Base-by-base conservation (phyloP, 2,113 vertebrate species). In the Leiothrix lutea region DNA sequence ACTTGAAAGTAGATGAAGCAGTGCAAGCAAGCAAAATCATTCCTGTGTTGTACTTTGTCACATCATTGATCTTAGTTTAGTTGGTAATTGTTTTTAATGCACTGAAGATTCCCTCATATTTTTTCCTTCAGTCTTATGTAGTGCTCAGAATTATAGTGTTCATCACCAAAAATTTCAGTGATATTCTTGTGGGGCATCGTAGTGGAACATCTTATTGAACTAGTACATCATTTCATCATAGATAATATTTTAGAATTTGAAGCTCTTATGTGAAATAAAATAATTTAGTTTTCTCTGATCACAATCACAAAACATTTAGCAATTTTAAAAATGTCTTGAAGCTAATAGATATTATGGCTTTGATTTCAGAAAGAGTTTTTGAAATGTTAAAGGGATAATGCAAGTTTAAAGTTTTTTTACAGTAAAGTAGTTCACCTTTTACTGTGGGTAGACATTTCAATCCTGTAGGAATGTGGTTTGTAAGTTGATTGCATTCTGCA, bases 81-180 rank as follows among this genome's bases (percentile, higher is more conserved):
- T 57, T 80, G 82, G 62, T 93, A 96, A 97, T 97, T 96, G 65
- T 50, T 91, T 97, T 96, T 94, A 97, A 97, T 94, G 73, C 90
- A 78, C 40, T 85, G 78, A 95, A 94, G 80, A 80, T 84, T 93
- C 86, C 64, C 29, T 94, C 28, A 54, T 89, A 91, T 86, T 65
- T 94, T 92, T 77, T 35, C 36, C 28, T 93, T 84, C 29, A 19
- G 57, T 91, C 26, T 93, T 61, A 48, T 73, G 35, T 53, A 87
- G 84, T 70, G 83, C 74, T 96, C 26, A 58, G 3, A 90, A 86
- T 97, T 93, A 44, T 31, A 33, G 35, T 28, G 35, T 96, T 96
- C 77, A 74, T 95, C 87, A 83, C 20, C 77, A n/a, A 77, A 13
- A 93, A 74, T 88, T 90, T 95, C 60, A 86, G 44, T 80, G 65